Evolutionary conservation across 1,140 invertebrate genomes (phyloP), one percentile per base, ranked within the genome.

Genomic region (Hypsibius dujardini): DNA sequence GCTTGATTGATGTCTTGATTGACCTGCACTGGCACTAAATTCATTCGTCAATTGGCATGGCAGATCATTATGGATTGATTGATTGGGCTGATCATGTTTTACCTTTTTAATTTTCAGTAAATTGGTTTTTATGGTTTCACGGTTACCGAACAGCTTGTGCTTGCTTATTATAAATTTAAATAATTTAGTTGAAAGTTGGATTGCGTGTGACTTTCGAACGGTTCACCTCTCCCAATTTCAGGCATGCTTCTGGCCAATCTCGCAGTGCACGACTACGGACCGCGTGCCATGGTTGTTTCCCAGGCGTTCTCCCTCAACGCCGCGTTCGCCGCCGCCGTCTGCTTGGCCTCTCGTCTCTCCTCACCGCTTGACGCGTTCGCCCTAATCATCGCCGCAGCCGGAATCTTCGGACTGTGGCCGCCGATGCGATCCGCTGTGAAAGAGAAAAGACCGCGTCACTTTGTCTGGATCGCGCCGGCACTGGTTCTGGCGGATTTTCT

Each of bases 291-390:
- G 28, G 78, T 83, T 59, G 82, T 81, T 1, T 79, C 78, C 46
- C 90, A 89, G 73, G 87, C 90, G 0, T 79, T 95, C 79, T 84
- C 84, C 2, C 75, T 95, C 69, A 95, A 92, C 81, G 89, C 91
- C 0, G 92, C 89, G 0, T 86, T 95, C 70, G 95, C 95, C 82
- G 89, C 88, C 0, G 89, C 92, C 1, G 87, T 98, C 42, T 97
- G 93, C 83, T 80, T 98, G 69, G 90, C 93, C 0, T 98, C 95
- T 0, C 83, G 95, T 76, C 78, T 98, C 2, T 83, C 87, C 1
- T 87, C 88, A 0, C 84, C 89, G 0, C 86, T 86, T 75, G 87
- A 95, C 76, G 89, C 90, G 0, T 95, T 95, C 81, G 86, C 90
- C 3, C 81, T 94, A 45, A 83, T 96, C 2, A 88, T 89, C 0